A percentile compares a stretch with the other conserved stretches of the same genome.
Conservation (phyloP, 2,797 vertebrate genomes). For the Hippopotamyrus pictus region DNA sequence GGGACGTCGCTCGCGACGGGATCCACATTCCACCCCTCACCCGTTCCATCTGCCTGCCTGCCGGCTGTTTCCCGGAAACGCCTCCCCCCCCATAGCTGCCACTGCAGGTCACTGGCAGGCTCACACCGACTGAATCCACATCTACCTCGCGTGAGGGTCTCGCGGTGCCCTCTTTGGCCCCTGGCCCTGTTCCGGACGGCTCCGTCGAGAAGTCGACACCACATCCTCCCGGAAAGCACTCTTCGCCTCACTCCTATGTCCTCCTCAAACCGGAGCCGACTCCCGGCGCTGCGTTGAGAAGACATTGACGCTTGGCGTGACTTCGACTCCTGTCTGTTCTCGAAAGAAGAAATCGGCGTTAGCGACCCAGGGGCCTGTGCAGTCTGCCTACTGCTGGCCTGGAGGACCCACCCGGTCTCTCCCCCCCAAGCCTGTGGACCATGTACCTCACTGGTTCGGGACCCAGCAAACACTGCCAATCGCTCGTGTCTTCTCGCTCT, state of each 20-base stretch:
- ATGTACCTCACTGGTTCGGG: constrained; percentile 16
- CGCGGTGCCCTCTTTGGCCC: constrained; percentile 42
- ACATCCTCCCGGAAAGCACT: constrained; percentile 3
- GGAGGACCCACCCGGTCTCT: constrained; percentile 34
- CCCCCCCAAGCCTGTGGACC: background rate
- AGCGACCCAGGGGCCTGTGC: constrained; percentile 8
- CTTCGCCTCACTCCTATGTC: background rate
- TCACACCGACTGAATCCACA: constrained; percentile 51
- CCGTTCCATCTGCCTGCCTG: constrained; percentile 33
- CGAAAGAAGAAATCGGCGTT: background rate
- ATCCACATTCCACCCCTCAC: constrained; percentile 26
- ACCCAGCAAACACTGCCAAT: constrained; percentile 38
- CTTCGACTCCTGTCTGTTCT: background rate
- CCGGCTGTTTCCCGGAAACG: constrained; percentile 51
- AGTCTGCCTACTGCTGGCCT: constrained; percentile 25
- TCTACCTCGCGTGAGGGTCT: constrained; percentile 64
- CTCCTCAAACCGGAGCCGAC: background rate
- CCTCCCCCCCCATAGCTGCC: constrained; percentile 43
- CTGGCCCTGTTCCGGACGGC: constrained; percentile 38
- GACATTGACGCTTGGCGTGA: background rate
- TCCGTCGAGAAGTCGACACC: background rate
- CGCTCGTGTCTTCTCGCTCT: constrained; percentile 37
- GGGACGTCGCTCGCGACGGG: constrained; percentile 54
- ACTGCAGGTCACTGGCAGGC: constrained; percentile 44
- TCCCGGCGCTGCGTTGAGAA: background rate